Evolutionary conservation across 2,113 vertebrate genomes (phyloP).

Genomic region (Passerina amoena): DNA sequence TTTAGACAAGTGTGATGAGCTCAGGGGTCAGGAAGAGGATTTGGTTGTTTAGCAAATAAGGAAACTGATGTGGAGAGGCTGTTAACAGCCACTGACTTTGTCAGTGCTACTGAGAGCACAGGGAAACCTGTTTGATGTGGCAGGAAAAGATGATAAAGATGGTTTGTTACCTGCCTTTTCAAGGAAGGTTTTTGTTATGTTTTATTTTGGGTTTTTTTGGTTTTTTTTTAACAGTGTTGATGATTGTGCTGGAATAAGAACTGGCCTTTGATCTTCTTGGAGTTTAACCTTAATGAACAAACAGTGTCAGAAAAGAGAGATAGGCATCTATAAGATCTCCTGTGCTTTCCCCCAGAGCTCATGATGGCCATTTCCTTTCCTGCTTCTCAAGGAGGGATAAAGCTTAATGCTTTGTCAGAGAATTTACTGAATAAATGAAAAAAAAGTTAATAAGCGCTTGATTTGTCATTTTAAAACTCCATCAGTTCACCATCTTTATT

Average conservation of each 20-base stretch:
- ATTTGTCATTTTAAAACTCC: background rate
- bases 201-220: background rate
- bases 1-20: background rate
- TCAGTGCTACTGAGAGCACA: background rate
- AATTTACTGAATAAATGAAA: background rate
- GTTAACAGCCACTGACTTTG: background rate
- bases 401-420: background rate
- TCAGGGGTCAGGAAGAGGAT: background rate
- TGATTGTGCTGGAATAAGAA: background rate
- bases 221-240: background rate
- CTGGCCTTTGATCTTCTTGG: background rate
- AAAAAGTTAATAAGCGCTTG: background rate
- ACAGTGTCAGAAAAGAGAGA: background rate
- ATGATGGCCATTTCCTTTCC: background rate
- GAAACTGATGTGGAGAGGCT: background rate
- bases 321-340: accelerated
- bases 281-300: background rate
- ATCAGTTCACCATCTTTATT: background rate
- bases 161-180: background rate
- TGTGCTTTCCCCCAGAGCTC: background rate
- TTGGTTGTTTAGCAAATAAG: background rate
- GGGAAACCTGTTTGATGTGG: background rate
- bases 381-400: background rate
- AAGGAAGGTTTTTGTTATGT: background rate
- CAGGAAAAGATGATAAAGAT: background rate